Evolutionary conservation across 2,797 vertebrate genomes (phyloP).

Genomic region (Crocodylus rhombifer): DNA sequence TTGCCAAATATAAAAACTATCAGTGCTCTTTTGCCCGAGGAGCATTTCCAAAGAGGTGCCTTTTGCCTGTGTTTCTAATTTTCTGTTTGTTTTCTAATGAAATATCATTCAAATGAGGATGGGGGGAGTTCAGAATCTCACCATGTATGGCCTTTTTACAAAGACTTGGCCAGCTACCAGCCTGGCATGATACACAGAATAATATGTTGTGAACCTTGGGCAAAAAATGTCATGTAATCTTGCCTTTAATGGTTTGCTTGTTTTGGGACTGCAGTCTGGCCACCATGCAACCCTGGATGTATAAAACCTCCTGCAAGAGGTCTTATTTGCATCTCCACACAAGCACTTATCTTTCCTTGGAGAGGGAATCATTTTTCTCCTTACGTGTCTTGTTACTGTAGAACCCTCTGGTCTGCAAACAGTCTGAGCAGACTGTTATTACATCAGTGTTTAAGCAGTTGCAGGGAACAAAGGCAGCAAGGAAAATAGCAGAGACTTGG

Average conservation of each 20-base stretch:
- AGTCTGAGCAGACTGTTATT: neutral
- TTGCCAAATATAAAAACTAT: neutral
- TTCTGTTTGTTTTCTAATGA: constrained; percentile 24
- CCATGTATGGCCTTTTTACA: constrained; percentile 19
- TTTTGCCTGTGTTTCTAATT: constrained; percentile 33
- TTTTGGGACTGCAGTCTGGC: constrained; percentile 27
- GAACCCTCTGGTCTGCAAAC: neutral
- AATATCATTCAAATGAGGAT: neutral
- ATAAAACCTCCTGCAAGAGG: neutral
- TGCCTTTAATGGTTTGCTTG: constrained; percentile 4
- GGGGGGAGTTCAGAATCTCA: neutral
- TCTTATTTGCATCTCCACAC: neutral
- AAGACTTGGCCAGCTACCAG: neutral
- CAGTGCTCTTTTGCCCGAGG: neutral
- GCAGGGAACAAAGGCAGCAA: neutral
- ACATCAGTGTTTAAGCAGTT: neutral
- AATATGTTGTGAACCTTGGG: neutral
- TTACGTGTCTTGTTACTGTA: neutral
- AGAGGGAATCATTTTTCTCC: neutral
- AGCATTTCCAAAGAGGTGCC: neutral
- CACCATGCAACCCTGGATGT: neutral
- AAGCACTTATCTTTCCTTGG: neutral
- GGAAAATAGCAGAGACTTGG: neutral
- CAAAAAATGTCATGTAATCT: neutral
- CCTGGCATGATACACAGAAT: constrained; percentile 33